Evolutionary conservation across 2,888 invertebrate species (phyloP), one percentile per base, ranked within the genome.

Genomic region (Dicranocentrus wangi): DNA sequence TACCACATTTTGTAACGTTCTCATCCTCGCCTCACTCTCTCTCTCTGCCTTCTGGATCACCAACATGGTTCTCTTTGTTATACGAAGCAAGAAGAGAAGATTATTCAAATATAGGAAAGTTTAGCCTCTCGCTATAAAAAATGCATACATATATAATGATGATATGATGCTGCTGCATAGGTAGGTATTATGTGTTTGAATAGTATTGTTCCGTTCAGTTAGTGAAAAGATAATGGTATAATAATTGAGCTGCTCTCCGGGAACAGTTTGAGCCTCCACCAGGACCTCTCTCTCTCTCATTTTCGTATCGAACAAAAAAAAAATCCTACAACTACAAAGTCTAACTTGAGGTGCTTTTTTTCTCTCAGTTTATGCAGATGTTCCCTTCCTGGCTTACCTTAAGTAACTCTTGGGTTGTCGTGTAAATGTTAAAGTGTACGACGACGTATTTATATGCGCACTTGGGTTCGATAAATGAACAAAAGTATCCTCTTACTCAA

Each of bases 351-450:
- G 15, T 47, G 17, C 10, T 53, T n/a, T n/a, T 53, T 13, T 55
- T 73, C 23, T 47, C 25, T 21, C 65, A 27, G 42, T 65, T 61
- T 78, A 78, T 78, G 78, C 78, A 78, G 78, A 78, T 78, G 78
- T 65, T 75, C 25, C 55, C 10, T 63, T 19, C 27, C 47, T 17
- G 25, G 47, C 43, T 71, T 71, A n/a, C n/a, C n/a, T n/a, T n/a
- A n/a, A n/a, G n/a, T n/a, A n/a, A n/a, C n/a, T n/a, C 39, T 39
- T 39, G 39, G 13, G 39, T 39, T 39, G 5, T 39, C 5, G 5
- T 47, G n/a, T 47, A 47, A 47, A 47, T n/a, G n/a, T n/a, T n/a
- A n/a, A n/a, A n/a, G 58, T 15, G 60, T 58, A 70, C 39, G 19
- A 71, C 43, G 32, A 17, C 55, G 21, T 69, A 13, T 55, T 28